These are phyloP conservation scores for Apis dorsata DNA, from an alignment of 1,140 invertebrate species.

Conservation along the genomic window DNA sequence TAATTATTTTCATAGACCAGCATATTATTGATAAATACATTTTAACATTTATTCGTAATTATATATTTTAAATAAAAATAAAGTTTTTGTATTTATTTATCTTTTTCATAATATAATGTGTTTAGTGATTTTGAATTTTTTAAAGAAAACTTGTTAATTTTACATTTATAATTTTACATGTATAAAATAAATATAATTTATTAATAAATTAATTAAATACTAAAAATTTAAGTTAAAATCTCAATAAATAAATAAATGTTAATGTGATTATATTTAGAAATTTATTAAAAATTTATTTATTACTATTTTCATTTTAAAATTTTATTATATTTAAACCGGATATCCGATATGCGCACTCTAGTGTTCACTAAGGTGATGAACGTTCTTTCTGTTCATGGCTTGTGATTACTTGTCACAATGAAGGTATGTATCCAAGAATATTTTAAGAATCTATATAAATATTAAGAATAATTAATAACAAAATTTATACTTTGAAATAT, in stretches of 20 bases:
- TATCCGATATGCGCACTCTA: slow-evolving; percentile 54
- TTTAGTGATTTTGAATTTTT: background rate
- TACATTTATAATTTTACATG: background rate
- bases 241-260: background rate
- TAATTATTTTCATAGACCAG: too few relatives aligned
- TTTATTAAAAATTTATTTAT: background rate
- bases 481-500: background rate
- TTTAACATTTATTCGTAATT: background rate
- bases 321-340: slow-evolving; percentile 24
- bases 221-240: background rate
- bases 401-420: slow-evolving; percentile 63
- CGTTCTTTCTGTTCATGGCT: slow-evolving; percentile 59
- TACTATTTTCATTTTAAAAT: background rate
- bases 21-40: background rate
- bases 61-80: background rate
- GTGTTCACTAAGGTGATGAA: background rate
- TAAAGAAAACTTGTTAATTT: background rate
- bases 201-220: background rate
- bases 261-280: background rate
- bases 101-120: background rate
- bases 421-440: slow-evolving; percentile 75
- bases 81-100: background rate
- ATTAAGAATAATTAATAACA: background rate
- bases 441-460: slow-evolving; percentile 57
- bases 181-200: background rate